Evolutionary conservation across 1,140 invertebrate species (phyloP), one percentile per base, ranked within the genome.

Genomic region (Hyposmocoma kahamanoa): DNA sequence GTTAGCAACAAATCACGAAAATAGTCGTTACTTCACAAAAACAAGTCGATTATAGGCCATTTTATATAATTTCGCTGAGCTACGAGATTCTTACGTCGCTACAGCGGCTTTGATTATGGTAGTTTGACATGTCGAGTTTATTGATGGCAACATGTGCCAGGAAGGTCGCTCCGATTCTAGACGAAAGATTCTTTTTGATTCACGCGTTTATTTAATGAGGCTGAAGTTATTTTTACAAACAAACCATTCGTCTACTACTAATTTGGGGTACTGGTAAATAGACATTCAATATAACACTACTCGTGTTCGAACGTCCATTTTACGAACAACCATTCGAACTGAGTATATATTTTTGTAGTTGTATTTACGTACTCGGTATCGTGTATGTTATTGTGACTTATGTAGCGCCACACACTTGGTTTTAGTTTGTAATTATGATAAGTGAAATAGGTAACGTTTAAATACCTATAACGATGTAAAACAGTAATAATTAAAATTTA

Each of bases 31-130:
- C 66, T 66, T 77, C 77, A 75, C 60, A 79, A 76, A 77, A 77
- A 82, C 76, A 82, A 77, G 71, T 67, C 59, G 69, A 71, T 82
- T 83, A 83, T 85, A 75, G 79, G 56, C 71, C 62, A 73, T 82
- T 82, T 64, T 55, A 67, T 73, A 69, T 74, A 72, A 83, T 82
- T 78, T 72, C 44, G 61, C 49, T 83, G 76, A 84, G 67, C 64
- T 84, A 84, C 59, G 70, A 70, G 53, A 53, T 55, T 52, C 56
- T 82, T 77, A 66, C 42, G 50, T 53, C 62, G 65, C 61, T 70
- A 54, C 53, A 62, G 64, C 59, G 57, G 69, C 67, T 83, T 81
- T 84, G 77, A 78, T 79, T 75, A 77, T 63, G 53, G 53, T 66
- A 62, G 65, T 62, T 75, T 72, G 65, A 65, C 55, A 59, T 65